Evolutionary conservation across 2,113 vertebrate genomes (phyloP), one percentile per base, ranked within the genome.

Genomic region (Eclectus roratus): DNA sequence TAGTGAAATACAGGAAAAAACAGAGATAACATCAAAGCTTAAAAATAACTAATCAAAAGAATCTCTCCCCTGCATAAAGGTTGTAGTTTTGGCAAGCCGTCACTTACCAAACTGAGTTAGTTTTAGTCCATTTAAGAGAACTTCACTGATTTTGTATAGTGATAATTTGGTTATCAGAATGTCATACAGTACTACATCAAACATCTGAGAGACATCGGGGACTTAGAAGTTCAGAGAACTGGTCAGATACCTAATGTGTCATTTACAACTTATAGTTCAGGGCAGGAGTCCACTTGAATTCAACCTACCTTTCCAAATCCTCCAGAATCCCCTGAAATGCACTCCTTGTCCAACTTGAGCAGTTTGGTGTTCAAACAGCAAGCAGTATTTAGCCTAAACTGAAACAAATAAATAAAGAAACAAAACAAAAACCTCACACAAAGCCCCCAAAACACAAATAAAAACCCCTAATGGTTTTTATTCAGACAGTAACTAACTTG

Each of bases 101-200:
- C 43, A 55, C 15, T 89, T 82, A 43, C 74, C 66, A 92, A 82
- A 79, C n/a, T 20, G 39, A 73, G 9, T 27, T 60, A 43, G 9
- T 91, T 91, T 91, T 60, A 94, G 81, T 55, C 27, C 7, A 44
- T 60, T 93, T 74, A 79, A 60, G 11, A 60, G 17, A 60, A 58
- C 5, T 78, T 74, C 43, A 56, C 21, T 76, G 35, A 56, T 61
- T 85, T 94, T 84, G 11, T 52, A 15, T 13, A 61, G 13, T 64
- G 37, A 66, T 83, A 66, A 66, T 71, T 95, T 66, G 44, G 37
- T 88, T 86, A 84, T 68, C 50, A 60, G 23, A 39, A 60, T 79
- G 11, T 69, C 58, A 53, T 58, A 33, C 11, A 52, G 21, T 39
- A 47, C 52, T 60, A 65, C 7, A 58, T 77, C 19, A 80, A 65